These are phyloP conservation scores for Habropoda laboriosa DNA, from an alignment of 1,140 invertebrate species.

Conservation along the genomic window DNA sequence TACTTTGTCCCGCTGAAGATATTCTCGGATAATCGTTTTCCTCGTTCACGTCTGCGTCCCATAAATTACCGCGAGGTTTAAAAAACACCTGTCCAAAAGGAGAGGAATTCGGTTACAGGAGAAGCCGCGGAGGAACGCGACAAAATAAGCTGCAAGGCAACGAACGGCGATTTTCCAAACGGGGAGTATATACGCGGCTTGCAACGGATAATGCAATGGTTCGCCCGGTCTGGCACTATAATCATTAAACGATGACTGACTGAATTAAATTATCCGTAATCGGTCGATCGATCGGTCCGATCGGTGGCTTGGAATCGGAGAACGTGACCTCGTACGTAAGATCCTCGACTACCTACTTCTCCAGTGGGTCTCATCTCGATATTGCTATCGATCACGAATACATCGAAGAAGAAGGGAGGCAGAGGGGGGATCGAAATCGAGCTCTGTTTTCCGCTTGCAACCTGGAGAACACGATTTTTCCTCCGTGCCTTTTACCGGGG, in stretches of 20 bases:
- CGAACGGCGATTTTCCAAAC: conserved; percentile 44
- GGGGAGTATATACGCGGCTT: neutral
- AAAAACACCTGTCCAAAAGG: neutral
- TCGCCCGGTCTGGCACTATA: conserved; percentile 59
- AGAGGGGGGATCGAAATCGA: neutral
- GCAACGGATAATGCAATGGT: conserved; percentile 23
- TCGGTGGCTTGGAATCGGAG: conserved; percentile 61
- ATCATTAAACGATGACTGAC: conserved; percentile 75
- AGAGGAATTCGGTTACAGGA: conserved; percentile 22
- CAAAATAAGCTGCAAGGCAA: neutral
- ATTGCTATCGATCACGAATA: neutral
- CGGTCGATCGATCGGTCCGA: conserved; percentile 56
- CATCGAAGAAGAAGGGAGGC: fast-evolving
- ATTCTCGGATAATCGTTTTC: neutral
- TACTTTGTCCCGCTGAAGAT: too few species aligned
- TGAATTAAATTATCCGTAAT: conserved; percentile 80
- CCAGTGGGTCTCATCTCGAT: conserved; percentile 62
- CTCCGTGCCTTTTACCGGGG: neutral
- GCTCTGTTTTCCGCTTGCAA: too few species aligned
- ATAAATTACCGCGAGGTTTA: neutral
- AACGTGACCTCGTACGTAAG: conserved; percentile 67
- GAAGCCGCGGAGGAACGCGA: conserved; percentile 12
- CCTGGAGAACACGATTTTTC: conserved; percentile 7
- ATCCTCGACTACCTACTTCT: conserved; percentile 48
- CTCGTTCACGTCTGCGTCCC: neutral